Evolutionary conservation across 2,797 vertebrate genomes (phyloP).

Genomic region (Rachycentron canadum): DNA sequence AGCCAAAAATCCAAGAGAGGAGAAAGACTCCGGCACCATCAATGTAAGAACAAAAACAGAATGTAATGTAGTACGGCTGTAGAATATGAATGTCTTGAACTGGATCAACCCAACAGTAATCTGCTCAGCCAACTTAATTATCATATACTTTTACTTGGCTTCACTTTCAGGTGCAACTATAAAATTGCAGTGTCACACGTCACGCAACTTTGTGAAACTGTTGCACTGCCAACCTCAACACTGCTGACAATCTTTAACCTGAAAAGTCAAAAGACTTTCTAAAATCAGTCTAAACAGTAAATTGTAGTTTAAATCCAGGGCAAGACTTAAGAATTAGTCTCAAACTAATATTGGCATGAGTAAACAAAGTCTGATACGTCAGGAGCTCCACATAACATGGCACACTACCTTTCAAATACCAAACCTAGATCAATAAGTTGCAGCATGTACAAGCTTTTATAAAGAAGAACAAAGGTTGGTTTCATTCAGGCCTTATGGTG

Average conservation of each 20-base stretch:
- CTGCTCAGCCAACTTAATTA: not conserved
- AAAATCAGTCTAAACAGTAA: not conserved
- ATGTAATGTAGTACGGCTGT: not conserved
- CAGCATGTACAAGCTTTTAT: not conserved
- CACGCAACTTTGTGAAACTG: not conserved
- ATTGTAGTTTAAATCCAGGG: not conserved
- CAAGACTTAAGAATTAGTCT: not conserved
- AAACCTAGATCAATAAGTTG: not conserved
- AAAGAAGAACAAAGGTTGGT: not conserved
- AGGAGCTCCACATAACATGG: constrained; percentile 3
- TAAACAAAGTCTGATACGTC: not conserved
- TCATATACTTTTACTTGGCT: not conserved
- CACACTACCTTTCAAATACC: not conserved
- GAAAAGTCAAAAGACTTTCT: not conserved
- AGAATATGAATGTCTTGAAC: not conserved
- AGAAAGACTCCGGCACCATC: not conserved
- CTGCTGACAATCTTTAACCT: not conserved
- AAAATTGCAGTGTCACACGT: not conserved
- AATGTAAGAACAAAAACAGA: not conserved
- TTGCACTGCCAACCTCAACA: not conserved
- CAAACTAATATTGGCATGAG: not conserved
- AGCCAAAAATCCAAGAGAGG: not conserved
- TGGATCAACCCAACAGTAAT: not conserved
- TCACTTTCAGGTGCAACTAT: not conserved
- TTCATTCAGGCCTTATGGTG: not conserved